Evolutionary conservation across 2,888 invertebrate genomes (phyloP).

Genomic region (Drosophila stalkeri): DNA sequence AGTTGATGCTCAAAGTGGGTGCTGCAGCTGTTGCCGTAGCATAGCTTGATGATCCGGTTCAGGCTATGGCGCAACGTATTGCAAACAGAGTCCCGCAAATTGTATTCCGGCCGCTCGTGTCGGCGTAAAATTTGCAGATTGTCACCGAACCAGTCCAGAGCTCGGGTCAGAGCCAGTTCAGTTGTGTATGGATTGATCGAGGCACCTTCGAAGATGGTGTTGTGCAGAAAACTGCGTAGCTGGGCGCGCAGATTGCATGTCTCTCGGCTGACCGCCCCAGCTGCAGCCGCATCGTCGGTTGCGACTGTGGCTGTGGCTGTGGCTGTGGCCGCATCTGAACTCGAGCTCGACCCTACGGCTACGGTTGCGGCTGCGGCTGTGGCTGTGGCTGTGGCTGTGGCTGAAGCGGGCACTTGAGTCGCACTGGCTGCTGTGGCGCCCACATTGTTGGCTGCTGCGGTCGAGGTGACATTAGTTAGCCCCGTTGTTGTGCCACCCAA

Average conservation of each 20-base stretch:
- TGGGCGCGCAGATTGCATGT: slow-evolving; percentile 73
- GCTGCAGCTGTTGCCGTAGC: slow-evolving; percentile 46
- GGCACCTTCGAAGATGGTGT: slow-evolving; percentile 77
- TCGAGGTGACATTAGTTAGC: slow-evolving; percentile 1
- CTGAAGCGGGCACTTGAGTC: not conserved
- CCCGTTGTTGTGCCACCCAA: slow-evolving; percentile 22
- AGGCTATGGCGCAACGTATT: slow-evolving; percentile 81
- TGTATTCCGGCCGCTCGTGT: slow-evolving; percentile 82
- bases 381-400: not conserved
- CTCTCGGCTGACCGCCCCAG: not conserved
- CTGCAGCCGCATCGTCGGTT: not conserved
- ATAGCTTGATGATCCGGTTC: slow-evolving; percentile 77
- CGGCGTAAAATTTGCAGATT: slow-evolving; percentile 81
- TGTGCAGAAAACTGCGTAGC: slow-evolving; percentile 75
- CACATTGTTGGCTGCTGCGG: slow-evolving; percentile 4
- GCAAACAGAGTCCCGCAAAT: slow-evolving; percentile 83
- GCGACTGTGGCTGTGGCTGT: not conserved
- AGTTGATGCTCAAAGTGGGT: slow-evolving; percentile 80
- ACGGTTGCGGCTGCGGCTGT: not conserved
- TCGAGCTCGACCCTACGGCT: not conserved
- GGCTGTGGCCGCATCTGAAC: not conserved
- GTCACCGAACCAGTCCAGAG: slow-evolving; percentile 79
- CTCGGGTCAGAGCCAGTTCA: slow-evolving; percentile 75
- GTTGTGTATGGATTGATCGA: slow-evolving; percentile 80
- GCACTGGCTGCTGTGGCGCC: not conserved